A percentile compares a stretch with the other conserved stretches of the same genome.
phyloP scores from a whole-genome alignment of 2,888 invertebrate genomes.

The Tachina grossa region DNA sequence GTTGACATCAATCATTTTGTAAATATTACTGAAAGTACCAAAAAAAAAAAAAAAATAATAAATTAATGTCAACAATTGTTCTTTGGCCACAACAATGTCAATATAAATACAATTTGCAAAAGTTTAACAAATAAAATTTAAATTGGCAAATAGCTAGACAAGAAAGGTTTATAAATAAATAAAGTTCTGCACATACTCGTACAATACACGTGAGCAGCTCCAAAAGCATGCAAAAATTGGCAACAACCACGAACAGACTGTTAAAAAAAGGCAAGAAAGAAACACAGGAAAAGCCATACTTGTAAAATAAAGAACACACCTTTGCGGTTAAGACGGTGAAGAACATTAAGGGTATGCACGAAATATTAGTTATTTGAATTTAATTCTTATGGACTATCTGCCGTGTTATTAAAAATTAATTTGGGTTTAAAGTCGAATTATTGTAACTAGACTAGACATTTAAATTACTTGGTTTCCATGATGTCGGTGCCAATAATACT shows the following conservation, averaged over 20 bases:
- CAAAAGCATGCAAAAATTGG: slow-evolving; percentile 29
- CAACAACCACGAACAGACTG: slow-evolving; percentile 14
- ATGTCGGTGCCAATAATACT: too few species aligned
- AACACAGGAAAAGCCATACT: not conserved
- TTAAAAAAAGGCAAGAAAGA: slow-evolving; percentile 10
- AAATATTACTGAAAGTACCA: slow-evolving; percentile 63
- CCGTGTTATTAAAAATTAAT: not conserved
- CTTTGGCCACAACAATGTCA: slow-evolving; percentile 60
- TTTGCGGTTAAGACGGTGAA: slow-evolving; percentile 12
- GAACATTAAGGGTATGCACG: slow-evolving; percentile 23
- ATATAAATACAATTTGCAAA: slow-evolving; percentile 63
- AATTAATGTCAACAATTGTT: slow-evolving; percentile 62
- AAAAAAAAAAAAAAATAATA: too few species aligned
- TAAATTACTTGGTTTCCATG: too few species aligned
- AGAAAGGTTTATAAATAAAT: slow-evolving; percentile 19
- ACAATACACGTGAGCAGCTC: slow-evolving; percentile 41
- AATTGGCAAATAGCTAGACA: slow-evolving; percentile 59
- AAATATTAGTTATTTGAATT: too few species aligned
- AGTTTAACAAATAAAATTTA: slow-evolving; percentile 57
- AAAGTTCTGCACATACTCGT: slow-evolving; percentile 2
- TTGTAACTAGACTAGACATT: too few species aligned
- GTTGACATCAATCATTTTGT: slow-evolving; percentile 62
- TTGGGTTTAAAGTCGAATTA: not conserved
- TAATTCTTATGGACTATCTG: too few species aligned
- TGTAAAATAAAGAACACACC: slow-evolving; percentile 45